These are phyloP conservation scores for Bombylius discolor DNA, from an alignment of 2,888 invertebrate species.

Conservation along the genomic window DNA sequence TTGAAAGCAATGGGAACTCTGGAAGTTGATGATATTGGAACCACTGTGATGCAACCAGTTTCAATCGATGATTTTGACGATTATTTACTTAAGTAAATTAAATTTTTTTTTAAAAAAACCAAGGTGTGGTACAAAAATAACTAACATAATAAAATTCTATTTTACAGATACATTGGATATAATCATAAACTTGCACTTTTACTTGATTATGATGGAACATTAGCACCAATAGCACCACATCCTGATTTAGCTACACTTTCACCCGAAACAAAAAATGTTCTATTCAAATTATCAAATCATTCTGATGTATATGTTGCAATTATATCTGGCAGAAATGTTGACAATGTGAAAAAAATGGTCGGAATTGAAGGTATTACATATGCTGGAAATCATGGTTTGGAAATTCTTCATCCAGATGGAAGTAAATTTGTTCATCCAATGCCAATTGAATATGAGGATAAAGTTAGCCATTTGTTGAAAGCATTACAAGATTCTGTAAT, in stretches of 20 bases:
- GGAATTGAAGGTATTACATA: constrained; percentile 84
- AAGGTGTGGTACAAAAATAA: neutral
- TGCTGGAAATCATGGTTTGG: constrained; percentile 79
- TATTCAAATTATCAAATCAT: constrained; percentile 70
- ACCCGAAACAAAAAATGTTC: constrained; percentile 68
- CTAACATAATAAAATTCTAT: neutral
- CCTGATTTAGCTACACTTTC: constrained; percentile 80
- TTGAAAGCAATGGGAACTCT: constrained; percentile 76
- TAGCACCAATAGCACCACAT: constrained; percentile 80
- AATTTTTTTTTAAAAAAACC: too few relatives aligned
- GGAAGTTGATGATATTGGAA: constrained; percentile 69
- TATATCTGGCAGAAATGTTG: constrained; percentile 73
- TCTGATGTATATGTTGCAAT: constrained; percentile 79
- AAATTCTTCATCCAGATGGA: constrained; percentile 80
- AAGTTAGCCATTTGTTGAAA: constrained; percentile 63
- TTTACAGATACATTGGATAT: constrained; percentile 64
- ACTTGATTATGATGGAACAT: constrained; percentile 77
- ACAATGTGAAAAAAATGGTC: constrained; percentile 81
- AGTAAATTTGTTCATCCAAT: constrained; percentile 84
- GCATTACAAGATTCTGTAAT: constrained; percentile 64
- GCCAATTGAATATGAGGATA: constrained; percentile 71
- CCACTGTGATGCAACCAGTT: constrained; percentile 79
- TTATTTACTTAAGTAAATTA: constrained; percentile 66
- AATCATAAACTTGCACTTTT: constrained; percentile 72
- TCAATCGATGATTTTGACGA: constrained; percentile 84